Percentiles rank a stretch among this genome's conserved stretches.
Conservation (phyloP, 2,888 invertebrate species). For the Polylopha cassiicola region DNA sequence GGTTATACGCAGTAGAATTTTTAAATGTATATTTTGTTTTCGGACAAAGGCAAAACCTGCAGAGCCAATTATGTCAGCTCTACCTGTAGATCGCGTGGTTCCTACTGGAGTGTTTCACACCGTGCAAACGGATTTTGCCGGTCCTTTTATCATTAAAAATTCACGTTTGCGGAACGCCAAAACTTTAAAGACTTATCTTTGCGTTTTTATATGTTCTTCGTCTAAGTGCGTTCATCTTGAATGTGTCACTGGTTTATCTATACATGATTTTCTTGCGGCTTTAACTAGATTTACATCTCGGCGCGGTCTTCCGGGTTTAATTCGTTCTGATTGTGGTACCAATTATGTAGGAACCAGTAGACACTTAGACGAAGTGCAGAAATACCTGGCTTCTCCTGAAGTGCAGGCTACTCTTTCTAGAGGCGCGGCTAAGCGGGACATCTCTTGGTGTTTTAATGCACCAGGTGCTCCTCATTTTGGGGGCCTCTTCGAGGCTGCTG, state of each 20-base stretch:
- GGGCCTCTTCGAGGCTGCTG: slow-evolving; percentile 6
- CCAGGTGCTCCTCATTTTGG: slow-evolving; percentile 8
- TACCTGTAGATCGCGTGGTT: slow-evolving; percentile 2
- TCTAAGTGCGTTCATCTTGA: slow-evolving; percentile 3
- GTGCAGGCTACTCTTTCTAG: neutral
- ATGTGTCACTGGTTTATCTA: neutral
- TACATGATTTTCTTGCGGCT: neutral
- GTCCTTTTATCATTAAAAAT: slow-evolving; percentile 1
- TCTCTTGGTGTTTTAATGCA: slow-evolving; percentile 2
- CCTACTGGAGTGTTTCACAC: slow-evolving; percentile 7
- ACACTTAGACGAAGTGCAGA: slow-evolving; percentile 1
- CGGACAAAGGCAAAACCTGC: neutral
- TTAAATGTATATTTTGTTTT: neutral
- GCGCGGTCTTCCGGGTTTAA: neutral
- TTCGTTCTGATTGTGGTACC: slow-evolving; percentile 2
- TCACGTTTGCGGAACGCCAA: slow-evolving; percentile 1
- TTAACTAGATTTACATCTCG: neutral
- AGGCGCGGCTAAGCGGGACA: neutral
- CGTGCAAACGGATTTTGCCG: slow-evolving; percentile 9
- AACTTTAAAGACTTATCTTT: slow-evolving; percentile 1
- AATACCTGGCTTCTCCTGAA: neutral
- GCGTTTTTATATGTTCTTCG: slow-evolving; percentile 3
- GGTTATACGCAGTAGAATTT: neutral
- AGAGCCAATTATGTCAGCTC: slow-evolving; percentile 1
- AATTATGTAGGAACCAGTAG: neutral